Evolutionary conservation across 2,113 vertebrate genomes (phyloP), one percentile per base, ranked within the genome.

Genomic region (Triplophysa tibetana): DNA sequence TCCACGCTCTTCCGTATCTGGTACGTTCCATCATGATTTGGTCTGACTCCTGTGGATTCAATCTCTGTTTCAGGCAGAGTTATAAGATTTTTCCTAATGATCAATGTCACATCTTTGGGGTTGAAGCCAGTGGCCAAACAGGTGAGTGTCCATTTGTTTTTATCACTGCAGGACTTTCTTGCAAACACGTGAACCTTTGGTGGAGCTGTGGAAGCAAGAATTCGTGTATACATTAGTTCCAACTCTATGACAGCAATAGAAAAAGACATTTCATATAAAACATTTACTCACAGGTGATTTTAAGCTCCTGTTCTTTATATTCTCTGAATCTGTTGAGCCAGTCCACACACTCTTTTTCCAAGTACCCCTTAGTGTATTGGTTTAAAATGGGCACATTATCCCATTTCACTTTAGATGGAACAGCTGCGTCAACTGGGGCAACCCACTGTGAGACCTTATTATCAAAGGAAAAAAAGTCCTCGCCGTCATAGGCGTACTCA

Each of bases 391-490:
- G 41, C 2, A 80, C 68, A 11, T 24, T n/a, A 45, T 86, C 81
- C 82, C 80, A 84, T 43, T 82, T 86, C 2, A 1, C 17, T 33
- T 79, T 83, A 7, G 85, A 84, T 8, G 26, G n/a, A 6, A 38
- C 0, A 7, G 79, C 84, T 52, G 21, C 12, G 0, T 0, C 1
- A 2, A 79, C 65, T 11, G 79, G 13, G 11, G 82, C 69, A 11
- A 81, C 11, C 82, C 85, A 86, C 54, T 74, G 77, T 38, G 19
- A 56, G 0, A 9, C 2, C n/a, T 21, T 9, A 33, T 60, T 26
- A 68, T 86, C 80, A 45, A 83, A 84, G 17, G 67, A 52, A 26
- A 86, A 52, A 68, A 86, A 81, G 61, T 84, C 48, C 0, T 24
- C 12, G 8, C 85, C 83, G 43, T 86, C 85, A 50, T 75, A 86